Base-by-base conservation (phyloP, 2,888 invertebrate species). In the Tipula lateralis region DNA sequence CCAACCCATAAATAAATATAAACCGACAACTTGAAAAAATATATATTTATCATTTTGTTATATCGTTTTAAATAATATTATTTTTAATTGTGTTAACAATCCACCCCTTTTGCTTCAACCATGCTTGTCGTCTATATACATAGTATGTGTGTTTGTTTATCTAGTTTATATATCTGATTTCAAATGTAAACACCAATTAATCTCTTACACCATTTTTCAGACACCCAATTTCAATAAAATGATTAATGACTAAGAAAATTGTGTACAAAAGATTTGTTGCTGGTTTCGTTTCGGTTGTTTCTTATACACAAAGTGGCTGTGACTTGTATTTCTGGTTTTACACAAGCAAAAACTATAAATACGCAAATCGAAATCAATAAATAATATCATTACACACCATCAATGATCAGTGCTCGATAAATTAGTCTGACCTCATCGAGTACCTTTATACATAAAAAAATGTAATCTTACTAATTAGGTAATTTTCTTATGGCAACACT, bases 141-240 rank as follows among this genome's bases (percentile, higher is more conserved):
- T 9, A 24, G 9, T 66, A 24, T 66, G 2, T 66, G 9, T 39
- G 13, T n/a, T 50, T 24, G 66, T 66, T 2, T 66, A 24, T 24
- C 50, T 50, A 16, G 39, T 50, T 4, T 66, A 24, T 66, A 66
- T 66, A 66, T 66, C 66, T 66, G 66, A 19, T 66, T 66, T 24
- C 24, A 66, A 66, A 66, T 66, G 66, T 66, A 66, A 66, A 66
- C 66, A 66, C 66, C 66, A 66, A 66, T 66, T 66, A 66, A 66
- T 66, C 66, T 66, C 66, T 66, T 66, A 66, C 24, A 66, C 66
- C 66, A 66, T 66, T 66, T 66, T 66, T 6, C 66, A 66, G 66
- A 66, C 66, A 66, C 66, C 66, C 66, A 66, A 66, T 66, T 24
- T 66, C 66, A 66, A 66, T 66, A 66, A 66, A 66, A 66, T 66